Percentiles rank a stretch among this genome's conserved stretches.
Conservation (phyloP, 2,113 vertebrate genomes). For the Pygoscelis adeliae region DNA sequence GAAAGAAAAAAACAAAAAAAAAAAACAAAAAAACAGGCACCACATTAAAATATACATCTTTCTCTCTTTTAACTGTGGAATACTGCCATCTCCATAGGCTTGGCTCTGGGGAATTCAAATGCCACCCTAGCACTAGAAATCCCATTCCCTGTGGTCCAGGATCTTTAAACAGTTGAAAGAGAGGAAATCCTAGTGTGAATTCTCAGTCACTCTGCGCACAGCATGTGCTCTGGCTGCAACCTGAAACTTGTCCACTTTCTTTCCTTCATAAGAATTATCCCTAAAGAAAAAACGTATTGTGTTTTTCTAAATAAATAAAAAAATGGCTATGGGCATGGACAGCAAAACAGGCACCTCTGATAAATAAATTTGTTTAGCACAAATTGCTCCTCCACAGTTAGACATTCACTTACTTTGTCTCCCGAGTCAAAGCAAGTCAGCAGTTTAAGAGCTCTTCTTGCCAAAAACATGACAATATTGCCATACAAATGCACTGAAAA, state of each 20-base stretch:
- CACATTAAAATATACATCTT: constrained; percentile 67
- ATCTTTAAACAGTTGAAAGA: background rate
- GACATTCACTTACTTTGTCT: background rate
- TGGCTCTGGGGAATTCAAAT: constrained; percentile 20
- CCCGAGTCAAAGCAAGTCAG: background rate
- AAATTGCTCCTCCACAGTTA: background rate
- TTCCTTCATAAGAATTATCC: background rate
- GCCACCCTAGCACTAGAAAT: constrained; percentile 1
- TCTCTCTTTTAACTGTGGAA: constrained; percentile 46
- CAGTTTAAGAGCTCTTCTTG: background rate
- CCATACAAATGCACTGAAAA: background rate
- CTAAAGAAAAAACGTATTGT: background rate
- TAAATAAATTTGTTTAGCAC: background rate
- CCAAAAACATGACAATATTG: background rate
- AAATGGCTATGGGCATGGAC: background rate
- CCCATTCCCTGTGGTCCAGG: background rate
- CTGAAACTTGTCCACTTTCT: background rate
- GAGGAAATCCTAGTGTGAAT: background rate
- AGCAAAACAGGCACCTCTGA: background rate
- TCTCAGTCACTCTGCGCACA: background rate
- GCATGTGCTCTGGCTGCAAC: background rate
- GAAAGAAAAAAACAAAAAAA: constrained; percentile 67
- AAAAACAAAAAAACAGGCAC: constrained; percentile 57
- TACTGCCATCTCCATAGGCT: constrained; percentile 12
- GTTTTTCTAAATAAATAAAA: background rate